Conservation (phyloP, 2,888 invertebrate species). For the Napeogenes inachia region DNA sequence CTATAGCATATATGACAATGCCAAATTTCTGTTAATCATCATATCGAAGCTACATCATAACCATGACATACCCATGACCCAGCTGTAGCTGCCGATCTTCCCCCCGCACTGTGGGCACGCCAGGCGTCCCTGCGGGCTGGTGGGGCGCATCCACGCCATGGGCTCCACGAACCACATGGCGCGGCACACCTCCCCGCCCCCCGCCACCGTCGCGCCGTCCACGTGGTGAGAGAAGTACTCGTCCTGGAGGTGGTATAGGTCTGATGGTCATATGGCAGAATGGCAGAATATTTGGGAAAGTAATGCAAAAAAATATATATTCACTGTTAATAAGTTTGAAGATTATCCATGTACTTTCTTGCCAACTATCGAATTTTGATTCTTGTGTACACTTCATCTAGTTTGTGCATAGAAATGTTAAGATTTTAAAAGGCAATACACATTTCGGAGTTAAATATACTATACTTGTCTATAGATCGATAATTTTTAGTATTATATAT, state of each 20-base stretch:
- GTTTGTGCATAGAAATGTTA: no score
- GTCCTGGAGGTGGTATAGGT: conserved; percentile 40
- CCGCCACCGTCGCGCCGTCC: conserved; percentile 52
- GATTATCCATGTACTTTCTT: no score
- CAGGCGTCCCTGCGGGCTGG: conserved; percentile 88
- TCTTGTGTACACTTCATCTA: no score
- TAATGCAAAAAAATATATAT: no score
- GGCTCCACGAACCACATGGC: conserved; percentile 93
- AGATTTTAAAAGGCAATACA: no score
- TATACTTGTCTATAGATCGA: no score
- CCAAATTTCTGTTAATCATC: neutral
- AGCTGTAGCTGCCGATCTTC: conserved; percentile 93
- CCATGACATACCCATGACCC: conserved; percentile 85
- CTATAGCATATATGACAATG: neutral
- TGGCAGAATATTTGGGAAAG: no score
- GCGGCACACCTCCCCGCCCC: conserved; percentile 74
- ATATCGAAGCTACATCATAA: neutral
- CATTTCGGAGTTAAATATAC: no score
- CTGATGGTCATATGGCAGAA: no score
- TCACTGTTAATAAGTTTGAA: no score
- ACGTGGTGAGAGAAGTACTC: conserved; percentile 59
- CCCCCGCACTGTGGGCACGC: conserved; percentile 89
- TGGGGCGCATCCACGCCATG: conserved; percentile 90
- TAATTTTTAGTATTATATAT: no score
- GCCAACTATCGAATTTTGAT: no score